These are phyloP conservation scores for Chelonus insularis DNA, from an alignment of 1,140 invertebrate genomes.

Conservation along the genomic window DNA sequence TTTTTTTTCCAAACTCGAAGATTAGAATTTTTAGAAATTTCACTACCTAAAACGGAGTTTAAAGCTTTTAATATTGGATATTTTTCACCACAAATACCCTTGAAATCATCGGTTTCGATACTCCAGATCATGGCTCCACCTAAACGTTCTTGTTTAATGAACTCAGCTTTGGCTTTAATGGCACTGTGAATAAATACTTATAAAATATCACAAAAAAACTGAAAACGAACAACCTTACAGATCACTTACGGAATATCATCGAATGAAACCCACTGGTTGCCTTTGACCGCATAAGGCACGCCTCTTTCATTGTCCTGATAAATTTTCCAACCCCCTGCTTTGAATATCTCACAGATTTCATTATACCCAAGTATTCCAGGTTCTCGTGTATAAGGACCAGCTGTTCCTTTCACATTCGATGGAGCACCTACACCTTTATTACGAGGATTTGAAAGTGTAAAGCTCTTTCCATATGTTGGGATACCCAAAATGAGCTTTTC, in stretches of 20 bases:
- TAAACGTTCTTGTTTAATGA: constrained; percentile 33
- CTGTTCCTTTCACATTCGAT: constrained; percentile 40
- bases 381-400: constrained; percentile 57
- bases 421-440: constrained; percentile 48
- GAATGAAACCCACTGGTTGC: constrained; percentile 82
- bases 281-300: constrained; percentile 71
- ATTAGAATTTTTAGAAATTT: background rate
- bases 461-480: constrained; percentile 71
- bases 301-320: background rate
- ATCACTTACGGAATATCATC: constrained; percentile 64
- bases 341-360: constrained; percentile 35
- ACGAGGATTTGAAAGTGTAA: constrained; percentile 58
- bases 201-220: too few species aligned
- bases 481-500: constrained; percentile 70
- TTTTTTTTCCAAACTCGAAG: too few species aligned
- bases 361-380: constrained; percentile 56
- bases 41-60: constrained; percentile 2
- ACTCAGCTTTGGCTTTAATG: constrained; percentile 24
- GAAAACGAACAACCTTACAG: background rate
- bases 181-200: too few species aligned
- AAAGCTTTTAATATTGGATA: constrained; percentile 25
- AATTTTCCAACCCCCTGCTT: constrained; percentile 9
- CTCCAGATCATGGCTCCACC: constrained; percentile 68
- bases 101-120: constrained; percentile 66
- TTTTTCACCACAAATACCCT: constrained; percentile 26